phyloP scores from a whole-genome alignment of 2,888 invertebrate species.

The Rhingia rostrata region DNA sequence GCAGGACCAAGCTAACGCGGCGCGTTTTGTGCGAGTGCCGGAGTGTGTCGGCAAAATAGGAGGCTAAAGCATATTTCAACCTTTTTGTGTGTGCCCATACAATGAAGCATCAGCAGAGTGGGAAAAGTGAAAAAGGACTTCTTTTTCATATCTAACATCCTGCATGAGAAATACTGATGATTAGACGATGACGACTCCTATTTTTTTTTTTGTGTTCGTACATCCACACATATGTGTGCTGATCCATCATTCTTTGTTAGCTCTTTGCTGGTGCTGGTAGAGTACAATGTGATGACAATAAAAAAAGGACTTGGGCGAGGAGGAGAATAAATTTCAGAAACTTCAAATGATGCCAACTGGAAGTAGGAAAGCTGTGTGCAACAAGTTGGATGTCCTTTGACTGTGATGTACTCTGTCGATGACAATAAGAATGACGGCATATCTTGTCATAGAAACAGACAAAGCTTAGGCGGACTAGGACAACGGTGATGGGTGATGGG shows the following conservation, averaged over 20 bases:
- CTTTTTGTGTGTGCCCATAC: slow-evolving; percentile 17
- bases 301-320: too few relatives aligned
- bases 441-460: too few relatives aligned
- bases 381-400: too few relatives aligned
- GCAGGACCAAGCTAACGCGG: slow-evolving; percentile 20
- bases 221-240: slow-evolving; percentile 3
- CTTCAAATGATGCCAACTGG: too few relatives aligned
- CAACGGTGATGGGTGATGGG: too few relatives aligned
- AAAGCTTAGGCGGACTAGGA: too few relatives aligned
- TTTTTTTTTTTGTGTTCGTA: not conserved
- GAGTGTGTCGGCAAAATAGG: slow-evolving; percentile 44
- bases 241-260: slow-evolving; percentile 30
- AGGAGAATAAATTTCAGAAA: too few relatives aligned
- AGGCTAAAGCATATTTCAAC: slow-evolving; percentile 48
- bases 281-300: too few relatives aligned
- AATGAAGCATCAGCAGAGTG: not conserved
- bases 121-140: not conserved
- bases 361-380: too few relatives aligned
- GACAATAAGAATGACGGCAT: too few relatives aligned
- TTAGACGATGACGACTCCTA: slow-evolving; percentile 19
- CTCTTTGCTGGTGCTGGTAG: not conserved
- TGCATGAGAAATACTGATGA: slow-evolving; percentile 28
- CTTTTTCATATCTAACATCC: not conserved
- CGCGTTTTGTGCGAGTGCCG: not conserved
- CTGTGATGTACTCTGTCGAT: too few relatives aligned